Conservation (phyloP, 1,140 invertebrate genomes). For the Zaprionus capensis region DNA sequence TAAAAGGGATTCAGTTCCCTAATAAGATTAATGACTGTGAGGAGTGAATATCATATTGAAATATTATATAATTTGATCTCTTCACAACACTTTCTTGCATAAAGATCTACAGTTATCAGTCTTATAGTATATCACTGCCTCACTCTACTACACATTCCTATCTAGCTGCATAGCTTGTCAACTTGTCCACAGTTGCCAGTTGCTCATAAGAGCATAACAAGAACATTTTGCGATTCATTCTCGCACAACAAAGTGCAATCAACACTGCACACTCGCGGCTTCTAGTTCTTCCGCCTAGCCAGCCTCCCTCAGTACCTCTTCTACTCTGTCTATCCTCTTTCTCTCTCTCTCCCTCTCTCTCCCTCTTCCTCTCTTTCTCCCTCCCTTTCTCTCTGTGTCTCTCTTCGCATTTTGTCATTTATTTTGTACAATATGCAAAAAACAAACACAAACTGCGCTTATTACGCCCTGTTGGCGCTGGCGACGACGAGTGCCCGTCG, state of each 20-base stretch:
- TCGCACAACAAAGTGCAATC: slow-evolving; percentile 59
- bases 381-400: slow-evolving; percentile 25
- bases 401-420: slow-evolving; percentile 45
- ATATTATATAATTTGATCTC: too few relatives aligned
- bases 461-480: slow-evolving; percentile 51
- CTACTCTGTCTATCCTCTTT: background rate
- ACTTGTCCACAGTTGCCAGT: background rate
- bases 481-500: slow-evolving; percentile 13
- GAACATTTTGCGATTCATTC: slow-evolving; percentile 45
- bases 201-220: slow-evolving; percentile 22
- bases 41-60: too few relatives aligned
- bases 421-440: slow-evolving; percentile 40
- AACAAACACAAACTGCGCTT: slow-evolving; percentile 70
- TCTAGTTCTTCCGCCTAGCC: background rate
- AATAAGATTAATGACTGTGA: too few relatives aligned
- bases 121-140: background rate
- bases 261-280: slow-evolving; percentile 40
- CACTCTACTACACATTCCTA: background rate
- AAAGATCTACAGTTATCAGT: background rate
- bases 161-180: background rate
- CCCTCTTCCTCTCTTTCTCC: slow-evolving; percentile 6
- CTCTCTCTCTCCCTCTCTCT: background rate
- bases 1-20: too few relatives aligned
- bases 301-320: background rate
- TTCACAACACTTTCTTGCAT: too few relatives aligned